Conservation (phyloP, 2,113 vertebrate genomes). For the Cranoglanis bouderius region DNA sequence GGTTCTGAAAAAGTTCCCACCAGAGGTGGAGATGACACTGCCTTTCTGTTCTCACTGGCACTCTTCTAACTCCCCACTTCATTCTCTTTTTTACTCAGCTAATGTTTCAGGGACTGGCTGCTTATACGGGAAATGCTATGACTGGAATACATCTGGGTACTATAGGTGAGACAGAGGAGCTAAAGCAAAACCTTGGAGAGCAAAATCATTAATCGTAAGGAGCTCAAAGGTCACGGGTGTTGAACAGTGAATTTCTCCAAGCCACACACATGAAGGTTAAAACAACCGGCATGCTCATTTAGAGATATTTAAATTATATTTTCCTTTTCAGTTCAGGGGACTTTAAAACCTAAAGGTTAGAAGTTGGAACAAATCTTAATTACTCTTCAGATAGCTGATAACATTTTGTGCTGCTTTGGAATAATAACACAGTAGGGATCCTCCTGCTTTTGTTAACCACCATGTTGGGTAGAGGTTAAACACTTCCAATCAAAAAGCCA, state of each 20-base stretch:
- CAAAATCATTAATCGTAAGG: constrained; percentile 26
- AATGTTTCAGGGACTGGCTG: constrained; percentile 3
- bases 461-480: constrained; percentile 5
- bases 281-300: constrained; percentile 37
- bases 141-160: background rate
- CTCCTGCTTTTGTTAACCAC: background rate
- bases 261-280: constrained; percentile 19
- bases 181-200: constrained; percentile 31
- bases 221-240: constrained; percentile 17
- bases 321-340: constrained; percentile 13
- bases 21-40: constrained; percentile 13
- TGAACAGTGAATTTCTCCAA: constrained; percentile 38
- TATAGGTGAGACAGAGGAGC: background rate
- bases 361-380: background rate
- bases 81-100: constrained; percentile 19
- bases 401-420: background rate
- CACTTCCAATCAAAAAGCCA: background rate
- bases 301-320: constrained; percentile 19
- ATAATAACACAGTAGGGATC: constrained; percentile 5
- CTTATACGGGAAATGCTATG: background rate
- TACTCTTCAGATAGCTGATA: constrained; percentile 28
- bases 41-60: constrained; percentile 21
- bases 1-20: background rate
- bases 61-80: background rate
- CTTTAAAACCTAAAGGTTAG: constrained; percentile 2